Base-by-base conservation (phyloP, 2,888 invertebrate genomes). In the Acronicta aceris region DNA sequence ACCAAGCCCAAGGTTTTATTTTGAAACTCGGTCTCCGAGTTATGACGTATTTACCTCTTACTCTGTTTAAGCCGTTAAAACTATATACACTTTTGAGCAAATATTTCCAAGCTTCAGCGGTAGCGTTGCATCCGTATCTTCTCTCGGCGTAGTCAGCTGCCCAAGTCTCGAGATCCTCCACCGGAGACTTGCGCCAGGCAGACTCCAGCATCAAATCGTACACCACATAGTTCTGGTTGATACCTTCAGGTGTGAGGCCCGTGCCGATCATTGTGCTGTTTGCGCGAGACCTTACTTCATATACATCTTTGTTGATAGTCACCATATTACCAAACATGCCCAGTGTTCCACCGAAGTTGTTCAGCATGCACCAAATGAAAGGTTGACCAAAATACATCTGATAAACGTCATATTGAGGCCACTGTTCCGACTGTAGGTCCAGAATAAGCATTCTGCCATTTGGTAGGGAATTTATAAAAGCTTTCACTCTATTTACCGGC, bases 351-450 rank as follows among this genome's bases (percentile, higher is more conserved):
- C 99, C 99, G 85, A 98, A 99, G 88, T 99, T 98, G 83, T 99
- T 99, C 48, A 99, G 92, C 98, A 99, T 98, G 85, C 98, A 98
- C 98, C 99, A 99, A 67, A 99, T 97, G 85, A 97, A 99, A 0
- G 98, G 98, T 82, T 99, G 99, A 0, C 99, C 99, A 84, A 96
- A 98, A 89, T 98, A 99, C 65, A 97, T 98, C 1, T 97, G 86
- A 7, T 98, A 95, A 38, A 96, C 89, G 8, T 93, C 88, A 84
- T 97, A 99, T 80, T 97, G 97, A 0, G 99, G 99, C 86, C 95
- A 96, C 62, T 97, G 96, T 85, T 99, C 99, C 0, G 99, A 97
- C 82, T 98, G 97, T 8, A 99, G 92, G 89, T 99, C 99, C 27
- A 99, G 92, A 2, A 99, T 94, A 1, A 99, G 95, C 95, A 99